A percentile compares a stretch with the other conserved stretches of the same genome.
These are phyloP conservation scores for Neosalanx taihuensis DNA, from an alignment of 2,797 vertebrate genomes.

Conservation along the genomic window DNA sequence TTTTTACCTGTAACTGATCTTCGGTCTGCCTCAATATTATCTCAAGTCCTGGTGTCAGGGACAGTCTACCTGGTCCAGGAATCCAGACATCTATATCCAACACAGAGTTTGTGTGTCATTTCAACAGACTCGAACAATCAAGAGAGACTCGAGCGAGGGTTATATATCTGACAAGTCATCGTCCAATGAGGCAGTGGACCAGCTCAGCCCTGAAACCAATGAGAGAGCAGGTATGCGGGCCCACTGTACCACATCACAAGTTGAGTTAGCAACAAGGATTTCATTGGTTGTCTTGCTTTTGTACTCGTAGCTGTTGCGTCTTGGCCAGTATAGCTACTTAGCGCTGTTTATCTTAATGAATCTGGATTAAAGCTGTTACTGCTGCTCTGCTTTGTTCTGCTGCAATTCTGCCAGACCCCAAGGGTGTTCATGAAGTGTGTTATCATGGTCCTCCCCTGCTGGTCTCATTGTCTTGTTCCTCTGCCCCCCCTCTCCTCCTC, in stretches of 20 bases:
- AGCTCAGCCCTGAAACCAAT: conserved; percentile 72
- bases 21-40: neutral
- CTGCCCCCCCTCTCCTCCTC: neutral
- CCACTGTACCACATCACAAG: conserved; percentile 28
- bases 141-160: conserved; percentile 69
- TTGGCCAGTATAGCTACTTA: conserved; percentile 16
- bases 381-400: conserved; percentile 22
- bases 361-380: conserved; percentile 11
- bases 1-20: neutral
- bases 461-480: conserved; percentile 2
- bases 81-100: conserved; percentile 8
- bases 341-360: neutral
- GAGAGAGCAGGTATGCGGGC: conserved; percentile 75
- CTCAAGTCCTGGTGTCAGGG: neutral
- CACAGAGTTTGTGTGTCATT: conserved; percentile 66
- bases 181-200: conserved; percentile 75
- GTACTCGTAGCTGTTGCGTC: neutral
- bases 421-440: neutral
- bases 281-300: conserved; percentile 2
- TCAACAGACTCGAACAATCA: conserved; percentile 72
- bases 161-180: conserved; percentile 74
- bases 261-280: conserved; percentile 5
- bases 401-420: conserved; percentile 8
- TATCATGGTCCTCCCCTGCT: neutral
- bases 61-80: neutral